These are phyloP conservation scores for Ditula angustiorana DNA, from an alignment of 2,888 invertebrate genomes.

Conservation along the genomic window DNA sequence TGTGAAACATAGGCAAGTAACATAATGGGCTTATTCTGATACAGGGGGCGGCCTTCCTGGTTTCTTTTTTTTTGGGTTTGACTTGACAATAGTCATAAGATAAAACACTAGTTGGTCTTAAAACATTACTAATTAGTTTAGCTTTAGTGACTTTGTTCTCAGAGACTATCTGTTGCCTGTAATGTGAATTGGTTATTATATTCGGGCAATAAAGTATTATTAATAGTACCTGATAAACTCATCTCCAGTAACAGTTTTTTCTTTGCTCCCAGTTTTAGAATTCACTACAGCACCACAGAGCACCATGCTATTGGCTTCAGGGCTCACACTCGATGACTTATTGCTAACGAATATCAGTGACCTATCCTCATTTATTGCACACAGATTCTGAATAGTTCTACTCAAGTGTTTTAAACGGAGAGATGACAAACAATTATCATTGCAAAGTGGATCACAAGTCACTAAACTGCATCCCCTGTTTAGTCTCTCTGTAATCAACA, in stretches of 20 bases:
- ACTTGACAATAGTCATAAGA: too few species aligned
- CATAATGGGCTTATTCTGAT: too few species aligned
- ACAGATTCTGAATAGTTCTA: conserved; percentile 63
- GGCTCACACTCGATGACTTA: conserved; percentile 68
- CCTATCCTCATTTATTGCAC: conserved; percentile 47
- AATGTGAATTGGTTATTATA: too few species aligned
- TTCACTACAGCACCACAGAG: conserved; percentile 87
- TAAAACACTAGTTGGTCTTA: too few species aligned
- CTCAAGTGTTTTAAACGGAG: conserved; percentile 64
- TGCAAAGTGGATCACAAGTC: conserved; percentile 57
- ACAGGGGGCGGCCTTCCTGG: too few species aligned
- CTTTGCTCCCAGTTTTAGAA: conserved; percentile 82
- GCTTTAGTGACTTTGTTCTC: too few species aligned
- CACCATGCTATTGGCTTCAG: conserved; percentile 53
- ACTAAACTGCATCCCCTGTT: conserved; percentile 46
- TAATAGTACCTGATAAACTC: conserved; percentile 80
- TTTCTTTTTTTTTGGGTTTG: too few species aligned
- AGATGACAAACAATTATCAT: conserved; percentile 60
- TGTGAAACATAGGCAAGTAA: too few species aligned
- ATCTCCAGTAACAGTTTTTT: conserved; percentile 70
- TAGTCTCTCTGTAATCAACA: conserved; percentile 53
- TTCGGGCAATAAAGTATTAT: too few species aligned
- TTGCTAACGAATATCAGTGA: conserved; percentile 59
- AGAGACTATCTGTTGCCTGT: too few species aligned
- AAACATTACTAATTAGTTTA: too few species aligned